Evolutionary conservation across 2,113 vertebrate species (phyloP).

Genomic region (Triplophysa siluroides): DNA sequence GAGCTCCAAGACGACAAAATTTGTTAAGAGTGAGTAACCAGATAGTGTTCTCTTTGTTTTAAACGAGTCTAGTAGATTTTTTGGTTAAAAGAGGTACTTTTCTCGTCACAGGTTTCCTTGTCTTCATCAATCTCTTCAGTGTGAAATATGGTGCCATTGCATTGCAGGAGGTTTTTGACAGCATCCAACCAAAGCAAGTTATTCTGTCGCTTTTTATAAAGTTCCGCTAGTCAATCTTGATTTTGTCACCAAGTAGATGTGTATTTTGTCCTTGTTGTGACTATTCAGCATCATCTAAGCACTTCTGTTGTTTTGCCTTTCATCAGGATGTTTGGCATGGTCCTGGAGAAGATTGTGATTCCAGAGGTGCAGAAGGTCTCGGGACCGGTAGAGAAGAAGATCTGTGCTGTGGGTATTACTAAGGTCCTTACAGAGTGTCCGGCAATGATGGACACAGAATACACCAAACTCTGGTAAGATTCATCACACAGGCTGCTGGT

Average conservation of each 20-base stretch:
- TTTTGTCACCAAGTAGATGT: no score
- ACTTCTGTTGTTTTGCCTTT: background rate
- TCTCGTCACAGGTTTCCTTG: constrained; percentile 86
- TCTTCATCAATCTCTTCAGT: constrained; percentile 94
- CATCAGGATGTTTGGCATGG: constrained; percentile 98
- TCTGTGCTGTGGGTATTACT: constrained; percentile 96
- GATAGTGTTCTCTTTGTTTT: background rate
- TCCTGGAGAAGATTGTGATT: constrained; percentile 97
- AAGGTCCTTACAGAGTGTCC: constrained; percentile 96
- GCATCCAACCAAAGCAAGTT: constrained; percentile 96
- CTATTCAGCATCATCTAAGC: background rate
- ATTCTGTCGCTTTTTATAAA: background rate
- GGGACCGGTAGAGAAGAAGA: constrained; percentile 94
- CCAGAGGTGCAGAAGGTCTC: constrained; percentile 99
- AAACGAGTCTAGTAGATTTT: no score
- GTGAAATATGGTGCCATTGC: constrained; percentile 94
- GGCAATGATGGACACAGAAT: constrained; percentile 97
- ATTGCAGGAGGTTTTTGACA: constrained; percentile 96
- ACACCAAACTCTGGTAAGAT: constrained; percentile 93
- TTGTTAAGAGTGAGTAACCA: constrained; percentile 91
- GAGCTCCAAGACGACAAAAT: constrained; percentile 98
- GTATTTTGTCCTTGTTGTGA: no score
- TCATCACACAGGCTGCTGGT: background rate
- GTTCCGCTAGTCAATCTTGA: no score
- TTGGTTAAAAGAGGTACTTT: background rate